Evolutionary conservation across 2,888 invertebrate species (phyloP), one percentile per base, ranked within the genome.

Genomic region (Eudemis profundana): DNA sequence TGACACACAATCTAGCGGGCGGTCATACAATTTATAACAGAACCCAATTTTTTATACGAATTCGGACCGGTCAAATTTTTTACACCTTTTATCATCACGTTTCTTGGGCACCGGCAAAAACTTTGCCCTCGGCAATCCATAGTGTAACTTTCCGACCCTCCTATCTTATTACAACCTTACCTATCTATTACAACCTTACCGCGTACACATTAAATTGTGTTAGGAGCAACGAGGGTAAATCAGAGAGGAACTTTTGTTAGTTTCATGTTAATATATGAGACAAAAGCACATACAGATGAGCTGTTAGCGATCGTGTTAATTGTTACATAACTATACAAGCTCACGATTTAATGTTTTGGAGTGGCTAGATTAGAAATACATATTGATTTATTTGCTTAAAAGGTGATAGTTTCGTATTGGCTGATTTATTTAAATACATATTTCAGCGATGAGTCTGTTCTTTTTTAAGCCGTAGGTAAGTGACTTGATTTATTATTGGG

Each of bases 271-370:
- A 27, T 17, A 29, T 27, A 2, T 61, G 19, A 62, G 46, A 54
- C 53, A 62, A 62, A 38, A 27, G 36, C 40, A 12, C n/a, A 36
- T 27, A 23, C 29, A 29, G 15, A 36, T 54, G 12, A 36, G 53
- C 33, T 33, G 38, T 46, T 62, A 54, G 38, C 36, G 38, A 38
- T 62, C 53, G 10, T 54, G 46, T 47, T 62, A 53, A 46, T 62
- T 8, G 36, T 19, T n/a, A 46, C n/a, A 42, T 27, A 40, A 27
- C 10, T 15, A 53, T 40, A 27, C 40, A 0, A 21, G 14, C 14
- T 21, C 21, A 40, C 33, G 33, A 33, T 10, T 29, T 42, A 19
- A 42, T 19, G 44, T 46, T 21, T 19, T 44, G 10, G 8, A 12
- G n/a, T 12, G 21, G n/a, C 12, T 21, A 21, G 21, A 8, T 33